phyloP scores from a whole-genome alignment of 2,797 vertebrate genomes.

The Rhabdomys pumilio region DNA sequence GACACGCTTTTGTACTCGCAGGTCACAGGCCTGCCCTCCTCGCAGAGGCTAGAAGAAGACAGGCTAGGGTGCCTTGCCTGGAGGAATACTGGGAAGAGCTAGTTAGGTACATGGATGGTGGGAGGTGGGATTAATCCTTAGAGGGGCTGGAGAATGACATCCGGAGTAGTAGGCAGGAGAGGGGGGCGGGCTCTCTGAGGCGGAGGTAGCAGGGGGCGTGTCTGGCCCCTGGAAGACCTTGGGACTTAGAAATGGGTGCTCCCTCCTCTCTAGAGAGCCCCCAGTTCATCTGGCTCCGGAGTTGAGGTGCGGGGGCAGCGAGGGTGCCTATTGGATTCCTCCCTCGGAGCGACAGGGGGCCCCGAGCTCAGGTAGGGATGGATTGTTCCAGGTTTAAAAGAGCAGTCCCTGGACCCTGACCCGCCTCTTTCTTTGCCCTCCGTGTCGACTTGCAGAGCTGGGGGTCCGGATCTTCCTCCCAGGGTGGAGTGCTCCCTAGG shows the following conservation, averaged over 20 bases:
- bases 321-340: slow-evolving; percentile 43
- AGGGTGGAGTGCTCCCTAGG: slow-evolving; percentile 8
- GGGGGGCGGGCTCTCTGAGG: slow-evolving; percentile 36
- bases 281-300: not conserved
- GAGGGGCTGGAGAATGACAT: not conserved
- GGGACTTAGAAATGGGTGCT: not conserved
- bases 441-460: not conserved
- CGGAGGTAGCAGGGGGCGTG: slow-evolving; percentile 70
- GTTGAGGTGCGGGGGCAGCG: slow-evolving; percentile 37
- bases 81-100: slow-evolving; percentile 6
- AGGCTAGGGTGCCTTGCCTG: not conserved
- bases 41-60: not conserved
- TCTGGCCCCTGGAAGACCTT: not conserved
- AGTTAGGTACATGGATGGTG: not conserved
- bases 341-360: slow-evolving; percentile 53
- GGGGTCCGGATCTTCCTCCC: not conserved
- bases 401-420: slow-evolving; percentile 1
- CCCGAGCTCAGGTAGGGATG: slow-evolving; percentile 63
- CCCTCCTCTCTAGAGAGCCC: not conserved
- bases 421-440: not conserved
- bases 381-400: not conserved
- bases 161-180: not conserved
- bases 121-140: slow-evolving; percentile 43
- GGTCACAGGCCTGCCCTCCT: not conserved
- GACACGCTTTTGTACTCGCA: not conserved